phyloP scores from a whole-genome alignment of 2,113 vertebrate species.

The Sceloporus undulatus region DNA sequence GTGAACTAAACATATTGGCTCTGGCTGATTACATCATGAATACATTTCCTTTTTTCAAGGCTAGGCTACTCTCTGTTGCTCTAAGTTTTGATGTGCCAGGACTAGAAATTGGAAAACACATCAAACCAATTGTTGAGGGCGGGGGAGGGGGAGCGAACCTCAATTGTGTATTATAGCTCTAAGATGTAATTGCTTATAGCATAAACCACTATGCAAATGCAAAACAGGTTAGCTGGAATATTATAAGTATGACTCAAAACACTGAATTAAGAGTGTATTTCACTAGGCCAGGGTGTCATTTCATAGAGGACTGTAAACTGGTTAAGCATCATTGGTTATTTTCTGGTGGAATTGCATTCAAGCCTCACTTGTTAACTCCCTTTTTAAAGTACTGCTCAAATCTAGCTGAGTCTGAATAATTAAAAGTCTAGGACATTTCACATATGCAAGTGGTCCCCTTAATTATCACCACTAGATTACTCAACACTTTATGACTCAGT shows the following conservation, averaged over 20 bases:
- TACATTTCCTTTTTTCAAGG: slow-evolving; percentile 72
- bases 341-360: background rate
- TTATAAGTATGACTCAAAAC: slow-evolving; percentile 65
- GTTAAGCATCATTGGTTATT: background rate
- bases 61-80: slow-evolving; percentile 67
- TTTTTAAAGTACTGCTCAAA: background rate
- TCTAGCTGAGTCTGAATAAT: background rate
- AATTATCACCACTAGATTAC: background rate
- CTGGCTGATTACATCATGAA: slow-evolving; percentile 71
- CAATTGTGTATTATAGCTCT: slow-evolving; percentile 77
- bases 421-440: background rate
- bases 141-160: background rate
- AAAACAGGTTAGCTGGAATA: slow-evolving; percentile 80
- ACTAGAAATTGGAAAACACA: slow-evolving; percentile 77
- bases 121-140: slow-evolving; percentile 79
- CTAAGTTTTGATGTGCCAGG: slow-evolving; percentile 80
- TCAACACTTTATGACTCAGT: background rate
- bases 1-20: slow-evolving; percentile 63
- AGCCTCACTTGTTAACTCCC: background rate
- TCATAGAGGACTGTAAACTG: slow-evolving; percentile 11
- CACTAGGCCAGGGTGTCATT: slow-evolving; percentile 3
- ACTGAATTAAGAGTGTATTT: slow-evolving; percentile 21
- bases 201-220: slow-evolving; percentile 79
- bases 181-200: slow-evolving; percentile 80
- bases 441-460: background rate